phyloP scores from a whole-genome alignment of 2,888 invertebrate genomes.

The Pseudoips prasinana region DNA sequence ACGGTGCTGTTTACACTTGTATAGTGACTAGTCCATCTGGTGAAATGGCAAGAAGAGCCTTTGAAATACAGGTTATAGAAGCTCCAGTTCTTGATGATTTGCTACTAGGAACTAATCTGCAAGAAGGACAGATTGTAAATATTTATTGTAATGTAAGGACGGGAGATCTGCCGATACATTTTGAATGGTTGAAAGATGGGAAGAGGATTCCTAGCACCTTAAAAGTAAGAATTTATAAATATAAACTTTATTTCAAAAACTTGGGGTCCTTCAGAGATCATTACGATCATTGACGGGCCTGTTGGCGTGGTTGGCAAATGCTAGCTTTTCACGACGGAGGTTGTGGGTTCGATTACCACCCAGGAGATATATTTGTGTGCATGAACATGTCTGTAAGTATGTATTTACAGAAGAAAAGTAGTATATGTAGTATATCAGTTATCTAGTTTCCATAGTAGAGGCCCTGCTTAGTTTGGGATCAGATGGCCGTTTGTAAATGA shows the following conservation, averaged over 20 bases:
- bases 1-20: conserved; percentile 90
- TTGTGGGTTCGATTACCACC: no score
- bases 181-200: conserved; percentile 86
- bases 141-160: conserved; percentile 90
- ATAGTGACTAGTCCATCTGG: conserved; percentile 88
- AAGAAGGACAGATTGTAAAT: conserved; percentile 92
- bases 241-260: background rate
- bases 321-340: no score
- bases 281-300: no score
- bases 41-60: conserved; percentile 74
- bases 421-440: no score
- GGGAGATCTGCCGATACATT: conserved; percentile 87
- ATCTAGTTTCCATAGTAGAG: no score
- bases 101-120: conserved; percentile 88
- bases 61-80: conserved; percentile 86
- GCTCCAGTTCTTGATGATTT: conserved; percentile 93
- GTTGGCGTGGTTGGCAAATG: no score
- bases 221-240: conserved; percentile 71
- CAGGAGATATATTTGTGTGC: no score
- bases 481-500: no score
- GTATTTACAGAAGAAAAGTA: no score
- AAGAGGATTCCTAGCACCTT: conserved; percentile 83
- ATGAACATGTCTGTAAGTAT: no score
- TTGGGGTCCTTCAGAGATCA: no score
- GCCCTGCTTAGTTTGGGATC: no score